phyloP scores from a whole-genome alignment of 2,113 vertebrate genomes.

The Archilochus colubris region DNA sequence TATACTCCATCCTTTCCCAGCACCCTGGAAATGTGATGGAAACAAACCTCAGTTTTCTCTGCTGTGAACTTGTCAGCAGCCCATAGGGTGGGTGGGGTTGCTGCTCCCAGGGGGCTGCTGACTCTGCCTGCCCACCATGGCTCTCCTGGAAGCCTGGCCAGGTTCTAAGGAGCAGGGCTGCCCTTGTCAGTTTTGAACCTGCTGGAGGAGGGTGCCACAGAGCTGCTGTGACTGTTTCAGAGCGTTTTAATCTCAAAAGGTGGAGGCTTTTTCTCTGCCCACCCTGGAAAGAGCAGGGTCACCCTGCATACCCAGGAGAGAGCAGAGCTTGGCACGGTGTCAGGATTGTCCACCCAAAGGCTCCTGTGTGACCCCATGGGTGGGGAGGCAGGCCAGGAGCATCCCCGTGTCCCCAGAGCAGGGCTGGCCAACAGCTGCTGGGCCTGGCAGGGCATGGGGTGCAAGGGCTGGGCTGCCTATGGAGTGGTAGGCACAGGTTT shows the following conservation, averaged over 20 bases:
- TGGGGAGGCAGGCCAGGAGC: neutral
- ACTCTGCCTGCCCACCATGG: rapidly evolving
- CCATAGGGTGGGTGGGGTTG: rapidly evolving
- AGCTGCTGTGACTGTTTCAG: neutral
- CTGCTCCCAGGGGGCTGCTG: neutral
- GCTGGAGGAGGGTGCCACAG: neutral
- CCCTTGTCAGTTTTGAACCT: neutral
- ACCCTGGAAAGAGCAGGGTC: neutral
- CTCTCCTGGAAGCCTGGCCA: neutral
- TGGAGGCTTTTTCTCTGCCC: neutral
- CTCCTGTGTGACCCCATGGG: too few species aligned
- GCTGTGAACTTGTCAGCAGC: neutral
- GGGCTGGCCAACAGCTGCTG: neutral
- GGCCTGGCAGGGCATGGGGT: neutral
- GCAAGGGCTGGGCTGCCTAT: neutral
- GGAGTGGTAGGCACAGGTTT: constrained; percentile 13
- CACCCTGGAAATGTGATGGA: neutral
- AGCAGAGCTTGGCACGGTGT: neutral
- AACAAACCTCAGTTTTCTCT: neutral
- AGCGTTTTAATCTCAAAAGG: neutral
- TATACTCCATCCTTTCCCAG: neutral
- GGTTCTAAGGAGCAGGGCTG: neutral
- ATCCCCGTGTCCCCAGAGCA: neutral
- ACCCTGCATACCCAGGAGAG: neutral
- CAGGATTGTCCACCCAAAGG: too few species aligned